These are phyloP conservation scores for Zoroaster sp. DNA, from an alignment of 53 echinoderm and acorn worm species.

Conservation along the genomic window DNA sequence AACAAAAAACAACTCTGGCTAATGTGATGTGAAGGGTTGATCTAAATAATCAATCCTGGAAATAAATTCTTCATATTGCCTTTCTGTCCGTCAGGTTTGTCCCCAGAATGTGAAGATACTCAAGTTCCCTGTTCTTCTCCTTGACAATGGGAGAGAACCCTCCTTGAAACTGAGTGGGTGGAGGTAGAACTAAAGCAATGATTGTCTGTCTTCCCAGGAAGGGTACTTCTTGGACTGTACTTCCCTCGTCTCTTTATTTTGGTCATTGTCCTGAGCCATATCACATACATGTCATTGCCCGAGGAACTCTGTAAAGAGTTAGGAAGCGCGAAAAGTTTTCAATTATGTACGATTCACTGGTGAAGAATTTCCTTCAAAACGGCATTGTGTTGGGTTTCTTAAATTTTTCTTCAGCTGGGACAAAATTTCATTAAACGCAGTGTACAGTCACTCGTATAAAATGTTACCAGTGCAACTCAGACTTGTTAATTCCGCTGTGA, in stretches of 20 bases:
- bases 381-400: not conserved
- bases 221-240: not conserved
- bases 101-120: not conserved
- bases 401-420: not conserved
- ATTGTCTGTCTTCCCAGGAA: not conserved
- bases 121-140: not conserved
- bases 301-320: not conserved
- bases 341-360: not conserved
- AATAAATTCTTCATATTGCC: not conserved
- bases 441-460: too few species aligned
- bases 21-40: too few species aligned
- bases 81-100: not conserved
- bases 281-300: not conserved
- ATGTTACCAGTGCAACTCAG: not conserved
- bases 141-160: not conserved
- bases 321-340: not conserved
- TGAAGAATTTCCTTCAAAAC: not conserved
- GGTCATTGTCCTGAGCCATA: not conserved
- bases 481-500: not conserved
- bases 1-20: not conserved
- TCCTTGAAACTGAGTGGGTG: not conserved
- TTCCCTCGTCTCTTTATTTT: not conserved
- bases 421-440: not conserved
- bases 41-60: not conserved
- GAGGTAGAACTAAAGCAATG: not conserved